A percentile compares a stretch with the other conserved stretches of the same genome.
Conservation (phyloP, 2,113 vertebrate species). For the Stictonetta naevosa region DNA sequence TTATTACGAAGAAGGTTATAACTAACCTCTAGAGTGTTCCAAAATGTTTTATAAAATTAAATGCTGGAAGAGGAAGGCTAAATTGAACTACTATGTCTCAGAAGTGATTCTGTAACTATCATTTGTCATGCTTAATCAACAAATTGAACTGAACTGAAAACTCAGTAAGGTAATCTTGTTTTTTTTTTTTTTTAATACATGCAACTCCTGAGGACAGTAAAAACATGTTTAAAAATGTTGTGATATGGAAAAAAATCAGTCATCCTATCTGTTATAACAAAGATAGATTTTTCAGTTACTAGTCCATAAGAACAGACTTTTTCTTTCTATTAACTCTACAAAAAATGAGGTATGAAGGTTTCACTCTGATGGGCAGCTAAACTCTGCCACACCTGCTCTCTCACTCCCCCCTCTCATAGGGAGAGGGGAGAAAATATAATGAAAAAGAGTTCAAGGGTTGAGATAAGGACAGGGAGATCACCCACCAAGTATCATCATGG, state of each 20-base stretch:
- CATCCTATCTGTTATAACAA: constrained; percentile 41
- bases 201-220: not conserved
- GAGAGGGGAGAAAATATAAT: too few species aligned
- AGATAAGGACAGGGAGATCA: too few species aligned
- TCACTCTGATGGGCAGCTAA: too few species aligned
- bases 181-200: constrained; percentile 21
- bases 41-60: not conserved
- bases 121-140: not conserved
- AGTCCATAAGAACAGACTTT: not conserved
- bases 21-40: not conserved
- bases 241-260: not conserved
- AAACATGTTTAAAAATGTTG: constrained; percentile 14
- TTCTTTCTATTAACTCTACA: not conserved
- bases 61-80: not conserved
- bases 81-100: not conserved
- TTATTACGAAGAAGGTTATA: not conserved
- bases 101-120: not conserved
- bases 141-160: not conserved
- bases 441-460: too few species aligned
- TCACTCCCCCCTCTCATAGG: too few species aligned
- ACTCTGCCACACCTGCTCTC: too few species aligned
- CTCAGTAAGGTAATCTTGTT: not conserved
- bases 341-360: not conserved
- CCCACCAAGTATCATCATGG: too few species aligned
- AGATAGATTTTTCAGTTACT: not conserved